Conservation (phyloP, 2,888 invertebrate genomes). For the Thyatira batis region DNA sequence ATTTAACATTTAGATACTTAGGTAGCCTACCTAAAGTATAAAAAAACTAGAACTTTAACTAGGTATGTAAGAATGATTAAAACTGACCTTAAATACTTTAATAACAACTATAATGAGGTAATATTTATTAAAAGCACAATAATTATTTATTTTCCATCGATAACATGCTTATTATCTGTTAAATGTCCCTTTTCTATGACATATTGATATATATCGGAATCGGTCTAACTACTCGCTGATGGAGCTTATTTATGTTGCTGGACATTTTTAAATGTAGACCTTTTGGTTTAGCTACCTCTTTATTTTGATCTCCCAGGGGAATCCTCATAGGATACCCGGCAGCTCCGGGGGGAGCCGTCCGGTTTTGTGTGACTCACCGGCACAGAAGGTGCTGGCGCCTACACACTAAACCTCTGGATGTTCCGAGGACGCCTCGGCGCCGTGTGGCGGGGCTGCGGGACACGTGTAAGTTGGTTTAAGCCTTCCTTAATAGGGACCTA, state of each 20-base stretch:
- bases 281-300: not conserved
- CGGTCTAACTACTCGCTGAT: not conserved
- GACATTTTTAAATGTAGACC: not conserved
- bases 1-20: not conserved
- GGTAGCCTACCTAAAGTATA: no score
- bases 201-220: conserved; percentile 2
- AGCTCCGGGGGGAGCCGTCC: no score
- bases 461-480: no score
- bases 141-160: not conserved
- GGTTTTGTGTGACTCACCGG: no score
- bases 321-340: no score
- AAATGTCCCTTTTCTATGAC: not conserved
- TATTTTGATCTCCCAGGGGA: not conserved
- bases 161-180: conserved; percentile 1
- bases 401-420: no score
- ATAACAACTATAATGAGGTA: not conserved
- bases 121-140: not conserved
- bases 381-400: no score
- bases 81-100: not conserved
- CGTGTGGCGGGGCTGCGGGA: no score
- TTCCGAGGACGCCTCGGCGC: no score
- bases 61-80: not conserved
- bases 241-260: not conserved
- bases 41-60: not conserved
- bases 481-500: no score